Base-by-base conservation (phyloP, 2,888 invertebrate species). In the Phalera bucephala region DNA sequence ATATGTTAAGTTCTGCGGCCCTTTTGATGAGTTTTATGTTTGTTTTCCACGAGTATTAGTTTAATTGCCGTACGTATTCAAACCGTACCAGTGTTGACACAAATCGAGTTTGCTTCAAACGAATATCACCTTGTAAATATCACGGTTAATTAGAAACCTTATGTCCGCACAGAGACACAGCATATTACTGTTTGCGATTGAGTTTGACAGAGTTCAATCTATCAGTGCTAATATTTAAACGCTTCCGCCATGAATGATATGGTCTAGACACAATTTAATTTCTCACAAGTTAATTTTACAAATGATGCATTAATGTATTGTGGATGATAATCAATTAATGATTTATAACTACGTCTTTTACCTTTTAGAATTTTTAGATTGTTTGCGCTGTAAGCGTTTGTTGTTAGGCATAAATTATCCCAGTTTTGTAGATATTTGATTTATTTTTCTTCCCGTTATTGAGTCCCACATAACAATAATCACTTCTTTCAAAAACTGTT, bases 61-160 rank as follows among this genome's bases (percentile, higher is more conserved):
- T 46, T 48, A 50, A 58, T 52, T 61, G 42, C 38, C 33, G 44
- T 32, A 38, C 30, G 45, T 17, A 35, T 32, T 32, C 43, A 49
- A 52, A 57, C 45, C 48, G 34, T 23, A 14, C 27, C 12, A 31
- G 26, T 32, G 12, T 25, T 9, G 5, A 7, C 15, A 9, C 12
- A 39, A 45, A 43, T 54, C 36, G 27, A 51, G 40, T 45, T 48
- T 39, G 29, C 21, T 36, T 28, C 33, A 33, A 33, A 14, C 36
- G 35, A 36, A 39, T 36, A 19, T 30, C 11, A 13, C 11, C 32
- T 36, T 32, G 54, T 39, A 39, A 39, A 53, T 48, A 52, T 42
- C 27, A 31, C 27, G 31, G 32, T 53, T 33, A 43, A 49, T 50
- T 50, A 47, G 36, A 38, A 36, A 31, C 10, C 28, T 17, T 29